Conservation (phyloP, 2,113 vertebrate species). For the Atractosteus spatula region DNA sequence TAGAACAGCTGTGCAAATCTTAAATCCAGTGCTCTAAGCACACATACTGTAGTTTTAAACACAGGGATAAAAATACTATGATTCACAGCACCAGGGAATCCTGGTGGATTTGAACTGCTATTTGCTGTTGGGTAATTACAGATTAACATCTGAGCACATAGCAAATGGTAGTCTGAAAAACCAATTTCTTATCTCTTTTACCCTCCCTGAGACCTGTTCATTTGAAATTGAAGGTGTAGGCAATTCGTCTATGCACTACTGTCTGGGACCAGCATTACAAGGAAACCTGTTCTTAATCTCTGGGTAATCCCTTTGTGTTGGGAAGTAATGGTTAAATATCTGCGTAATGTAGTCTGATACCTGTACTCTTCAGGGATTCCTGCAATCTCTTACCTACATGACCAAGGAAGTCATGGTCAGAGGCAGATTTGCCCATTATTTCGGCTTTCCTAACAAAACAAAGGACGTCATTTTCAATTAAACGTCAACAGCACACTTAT, state of each 20-base stretch:
- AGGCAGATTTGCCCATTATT: no score
- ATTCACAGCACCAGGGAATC: neutral
- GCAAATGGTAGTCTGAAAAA: neutral
- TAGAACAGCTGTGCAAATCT: neutral
- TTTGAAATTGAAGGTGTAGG: neutral
- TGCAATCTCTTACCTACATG: no score
- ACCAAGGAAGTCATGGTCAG: no score
- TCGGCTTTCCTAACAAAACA: no score
- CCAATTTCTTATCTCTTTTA: neutral
- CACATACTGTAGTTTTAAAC: neutral
- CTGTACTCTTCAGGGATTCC: no score
- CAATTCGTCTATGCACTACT: neutral
- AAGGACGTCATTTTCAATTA: no score
- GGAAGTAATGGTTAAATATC: no score
- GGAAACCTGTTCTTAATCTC: no score
- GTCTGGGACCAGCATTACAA: no score
- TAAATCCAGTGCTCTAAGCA: neutral
- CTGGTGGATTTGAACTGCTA: neutral
- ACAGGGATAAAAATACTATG: neutral
- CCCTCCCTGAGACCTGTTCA: neutral
- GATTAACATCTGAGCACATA: neutral
- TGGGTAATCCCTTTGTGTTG: no score
- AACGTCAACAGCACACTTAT: no score
- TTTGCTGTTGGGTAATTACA: neutral
- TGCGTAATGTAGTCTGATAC: no score